Percentiles rank a stretch among this genome's conserved stretches.
These are phyloP conservation scores for Caradrina clavipalpis DNA, from an alignment of 2,888 invertebrate genomes.

Conservation along the genomic window DNA sequence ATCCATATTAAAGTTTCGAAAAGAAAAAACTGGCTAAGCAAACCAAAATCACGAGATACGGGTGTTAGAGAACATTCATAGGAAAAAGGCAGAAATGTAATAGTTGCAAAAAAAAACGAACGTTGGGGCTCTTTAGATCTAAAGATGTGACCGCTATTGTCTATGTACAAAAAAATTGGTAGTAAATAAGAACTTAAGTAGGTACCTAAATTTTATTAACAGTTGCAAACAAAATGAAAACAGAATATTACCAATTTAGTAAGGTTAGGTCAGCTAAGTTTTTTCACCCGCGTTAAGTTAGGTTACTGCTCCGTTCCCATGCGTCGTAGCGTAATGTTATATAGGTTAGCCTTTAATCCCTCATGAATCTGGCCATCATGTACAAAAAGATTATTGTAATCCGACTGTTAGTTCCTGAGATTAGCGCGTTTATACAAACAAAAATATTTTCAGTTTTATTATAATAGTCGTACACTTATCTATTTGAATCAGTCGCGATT, in stretches of 20 bases:
- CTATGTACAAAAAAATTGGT: background rate
- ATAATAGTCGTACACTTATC: too few species aligned
- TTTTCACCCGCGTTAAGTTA: too few species aligned
- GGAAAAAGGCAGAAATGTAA: slow-evolving; percentile 1
- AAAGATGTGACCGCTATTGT: background rate
- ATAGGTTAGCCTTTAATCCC: too few species aligned
- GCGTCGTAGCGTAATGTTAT: too few species aligned
- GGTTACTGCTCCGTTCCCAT: too few species aligned
- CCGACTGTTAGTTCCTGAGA: too few species aligned
- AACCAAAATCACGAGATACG: slow-evolving; percentile 26
- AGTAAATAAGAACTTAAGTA: background rate
- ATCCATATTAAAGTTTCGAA: slow-evolving; percentile 15
- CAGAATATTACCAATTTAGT: background rate
- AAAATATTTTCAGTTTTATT: too few species aligned
- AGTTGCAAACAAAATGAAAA: background rate
- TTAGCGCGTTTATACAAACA: too few species aligned
- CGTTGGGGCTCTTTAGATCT: background rate
- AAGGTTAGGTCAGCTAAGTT: too few species aligned
- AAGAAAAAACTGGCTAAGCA: slow-evolving; percentile 10
- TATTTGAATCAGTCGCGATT: background rate
- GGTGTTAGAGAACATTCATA: slow-evolving; percentile 11
- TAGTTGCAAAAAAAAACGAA: slow-evolving; percentile 8
- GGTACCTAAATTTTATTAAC: background rate
- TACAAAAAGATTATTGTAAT: too few species aligned
- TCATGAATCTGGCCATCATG: too few species aligned